Evolutionary conservation across 2,113 vertebrate genomes (phyloP), one percentile per base, ranked within the genome.

Genomic region (Chaenocephalus aceratus): DNA sequence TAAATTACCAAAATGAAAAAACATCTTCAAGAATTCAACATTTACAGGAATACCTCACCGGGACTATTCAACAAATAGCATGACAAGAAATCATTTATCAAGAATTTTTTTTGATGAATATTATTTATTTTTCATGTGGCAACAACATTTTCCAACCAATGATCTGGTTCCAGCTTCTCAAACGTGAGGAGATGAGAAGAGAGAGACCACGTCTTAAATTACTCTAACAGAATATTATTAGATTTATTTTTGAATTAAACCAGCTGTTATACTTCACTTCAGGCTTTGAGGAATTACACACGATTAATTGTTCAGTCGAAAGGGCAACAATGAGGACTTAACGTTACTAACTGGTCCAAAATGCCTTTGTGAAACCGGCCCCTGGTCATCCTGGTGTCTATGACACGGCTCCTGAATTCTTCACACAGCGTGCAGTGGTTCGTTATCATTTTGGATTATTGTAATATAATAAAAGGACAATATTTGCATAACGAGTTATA

Each of bases 371-470:
- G 9, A 54, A 56, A 45, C 16, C 0, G 0, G 0, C 16, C 46
- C 34, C 12, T 41, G 13, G 9, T 56, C n/a, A 53, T 79, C 18
- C 21, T 45, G 10, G 45, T 51, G 58, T 51, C 72, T 3, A 26
- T 62, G 57, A 64, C 41, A 1, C 34, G 52, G 10, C 41, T 49
- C 16, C 54, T 80, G 61, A 77, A 65, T 77, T 58, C 53, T 54
- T 75, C 49, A 6, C 63, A 9, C 49, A 52, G 63, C 6, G 10
- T 54, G 64, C 16, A 6, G 46, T 12, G 12, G 15, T 49, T 65
- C 51, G 18, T 58, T 59, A 61, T 77, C 53, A 34, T 64, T 72
- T 75, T 18, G 10, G 59, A 80, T 80, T 83, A 78, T 68, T 71
- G 61, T 60, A 49, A 51, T 60, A 9, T 54, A 66, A 75, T 72